A percentile compares a stretch with the other conserved stretches of the same genome.
These are phyloP conservation scores for Stegophylla sp. DNA, from an alignment of 2,888 invertebrate genomes.

Conservation along the genomic window DNA sequence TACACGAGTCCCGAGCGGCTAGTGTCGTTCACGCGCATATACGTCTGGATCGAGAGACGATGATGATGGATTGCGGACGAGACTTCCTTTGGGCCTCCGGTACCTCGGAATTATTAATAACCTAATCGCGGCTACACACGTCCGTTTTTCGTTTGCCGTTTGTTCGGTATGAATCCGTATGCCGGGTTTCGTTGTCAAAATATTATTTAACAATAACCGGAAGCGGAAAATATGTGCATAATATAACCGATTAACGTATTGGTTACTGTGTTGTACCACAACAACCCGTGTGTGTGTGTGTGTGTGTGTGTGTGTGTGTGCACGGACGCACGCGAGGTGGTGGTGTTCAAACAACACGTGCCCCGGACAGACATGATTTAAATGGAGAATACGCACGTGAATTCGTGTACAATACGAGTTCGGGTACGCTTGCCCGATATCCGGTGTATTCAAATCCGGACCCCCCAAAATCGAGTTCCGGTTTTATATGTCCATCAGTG, in stretches of 20 bases:
- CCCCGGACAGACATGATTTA: no score
- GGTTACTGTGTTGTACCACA: not conserved
- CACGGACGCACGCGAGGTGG: no score
- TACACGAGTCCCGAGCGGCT: not conserved
- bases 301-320: not conserved
- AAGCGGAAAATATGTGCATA: conserved; percentile 14
- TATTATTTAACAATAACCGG: conserved; percentile 46
- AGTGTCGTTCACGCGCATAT: no score
- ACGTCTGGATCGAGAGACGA: not conserved
- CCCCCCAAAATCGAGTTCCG: no score
- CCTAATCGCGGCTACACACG: conserved; percentile 15
- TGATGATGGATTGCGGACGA: not conserved
- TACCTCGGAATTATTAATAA: conserved; percentile 14
- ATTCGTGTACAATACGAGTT: no score
- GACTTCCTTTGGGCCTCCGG: conserved; percentile 6
- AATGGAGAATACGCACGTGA: no score
- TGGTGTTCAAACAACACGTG: no score
- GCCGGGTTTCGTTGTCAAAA: conserved; percentile 5
- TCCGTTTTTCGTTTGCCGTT: not conserved
- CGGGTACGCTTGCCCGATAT: no score
- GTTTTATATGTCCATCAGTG: no score
- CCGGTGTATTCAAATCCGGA: no score
- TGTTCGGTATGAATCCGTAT: conserved; percentile 17
- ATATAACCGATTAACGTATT: not conserved
- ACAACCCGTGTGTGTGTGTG: not conserved